These are phyloP conservation scores for Aleiodes sp. DNA, from an alignment of 1,140 invertebrate species.

Conservation along the genomic window DNA sequence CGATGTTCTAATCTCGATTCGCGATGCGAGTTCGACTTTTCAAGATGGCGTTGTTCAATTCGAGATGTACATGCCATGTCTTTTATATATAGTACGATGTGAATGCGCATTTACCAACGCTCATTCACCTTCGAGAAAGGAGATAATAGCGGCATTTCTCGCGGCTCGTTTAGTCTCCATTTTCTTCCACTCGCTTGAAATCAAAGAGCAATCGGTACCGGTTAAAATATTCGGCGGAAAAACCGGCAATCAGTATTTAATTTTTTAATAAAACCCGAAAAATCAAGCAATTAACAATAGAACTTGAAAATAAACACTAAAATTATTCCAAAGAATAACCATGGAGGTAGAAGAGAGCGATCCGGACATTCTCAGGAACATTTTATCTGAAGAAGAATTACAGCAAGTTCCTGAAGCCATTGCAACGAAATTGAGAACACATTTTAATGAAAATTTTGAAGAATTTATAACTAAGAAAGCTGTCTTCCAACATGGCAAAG, in stretches of 20 bases:
- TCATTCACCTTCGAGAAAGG: too few species aligned
- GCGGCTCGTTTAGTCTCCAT: neutral
- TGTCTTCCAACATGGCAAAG: conserved; percentile 71
- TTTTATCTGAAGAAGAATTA: conserved; percentile 63
- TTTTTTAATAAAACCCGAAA: neutral
- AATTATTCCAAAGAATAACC: neutral
- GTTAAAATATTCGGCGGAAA: too few species aligned
- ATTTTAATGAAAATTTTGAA: conserved; percentile 73
- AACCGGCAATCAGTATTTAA: neutral
- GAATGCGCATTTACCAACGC: too few species aligned
- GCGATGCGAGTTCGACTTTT: too few species aligned
- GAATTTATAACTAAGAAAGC: conserved; percentile 77
- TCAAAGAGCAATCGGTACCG: neutral
- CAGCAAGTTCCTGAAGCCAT: conserved; percentile 61
- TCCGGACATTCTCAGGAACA: conserved; percentile 48
- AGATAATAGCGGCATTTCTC: too few species aligned
- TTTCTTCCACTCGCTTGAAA: neutral
- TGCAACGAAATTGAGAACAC: conserved; percentile 70
- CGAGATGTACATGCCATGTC: too few species aligned
- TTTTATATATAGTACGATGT: too few species aligned
- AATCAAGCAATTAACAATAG: neutral
- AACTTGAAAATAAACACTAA: neutral
- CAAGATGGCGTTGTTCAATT: too few species aligned
- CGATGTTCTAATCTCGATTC: too few species aligned
- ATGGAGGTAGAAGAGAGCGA: conserved; percentile 56